Conservation (phyloP, 1,140 invertebrate genomes). For the Heliconius himera region DNA sequence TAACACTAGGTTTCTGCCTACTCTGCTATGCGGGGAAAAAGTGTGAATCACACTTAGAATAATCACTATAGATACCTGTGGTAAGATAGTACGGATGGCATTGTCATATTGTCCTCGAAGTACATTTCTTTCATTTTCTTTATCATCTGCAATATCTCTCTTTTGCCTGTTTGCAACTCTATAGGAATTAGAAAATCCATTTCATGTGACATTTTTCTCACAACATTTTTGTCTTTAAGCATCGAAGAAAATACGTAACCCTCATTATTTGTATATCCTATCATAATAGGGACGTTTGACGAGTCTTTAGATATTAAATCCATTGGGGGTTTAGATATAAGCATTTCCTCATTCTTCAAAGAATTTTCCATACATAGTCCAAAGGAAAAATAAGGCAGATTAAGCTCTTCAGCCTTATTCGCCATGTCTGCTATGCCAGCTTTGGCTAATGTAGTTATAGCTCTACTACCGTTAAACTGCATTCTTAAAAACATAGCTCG, state of each 20-base stretch:
- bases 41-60: neutral
- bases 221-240: slow-evolving; percentile 48
- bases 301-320: slow-evolving; percentile 46
- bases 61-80: slow-evolving; percentile 54
- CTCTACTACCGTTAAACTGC: slow-evolving; percentile 40
- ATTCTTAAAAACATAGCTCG: slow-evolving; percentile 47
- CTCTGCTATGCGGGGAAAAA: too few relatives aligned
- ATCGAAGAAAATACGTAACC: slow-evolving; percentile 63
- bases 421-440: slow-evolving; percentile 49
- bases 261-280: slow-evolving; percentile 70
- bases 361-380: slow-evolving; percentile 65
- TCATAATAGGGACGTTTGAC: slow-evolving; percentile 57
- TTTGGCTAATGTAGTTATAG: slow-evolving; percentile 39
- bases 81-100: slow-evolving; percentile 53
- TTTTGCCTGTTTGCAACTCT: slow-evolving; percentile 56
- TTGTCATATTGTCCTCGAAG: slow-evolving; percentile 55
- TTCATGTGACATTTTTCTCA: slow-evolving; percentile 45
- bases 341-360: slow-evolving; percentile 59
- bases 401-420: slow-evolving; percentile 47
- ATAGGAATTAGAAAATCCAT: slow-evolving; percentile 57
- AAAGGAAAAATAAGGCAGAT: slow-evolving; percentile 65
- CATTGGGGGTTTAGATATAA: slow-evolving; percentile 54
- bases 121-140: slow-evolving; percentile 61
- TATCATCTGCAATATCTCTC: slow-evolving; percentile 51
- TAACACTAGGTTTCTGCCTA: too few relatives aligned